These are phyloP conservation scores for Tetheella fluctuosa DNA, from an alignment of 2,888 invertebrate species.

Conservation along the genomic window DNA sequence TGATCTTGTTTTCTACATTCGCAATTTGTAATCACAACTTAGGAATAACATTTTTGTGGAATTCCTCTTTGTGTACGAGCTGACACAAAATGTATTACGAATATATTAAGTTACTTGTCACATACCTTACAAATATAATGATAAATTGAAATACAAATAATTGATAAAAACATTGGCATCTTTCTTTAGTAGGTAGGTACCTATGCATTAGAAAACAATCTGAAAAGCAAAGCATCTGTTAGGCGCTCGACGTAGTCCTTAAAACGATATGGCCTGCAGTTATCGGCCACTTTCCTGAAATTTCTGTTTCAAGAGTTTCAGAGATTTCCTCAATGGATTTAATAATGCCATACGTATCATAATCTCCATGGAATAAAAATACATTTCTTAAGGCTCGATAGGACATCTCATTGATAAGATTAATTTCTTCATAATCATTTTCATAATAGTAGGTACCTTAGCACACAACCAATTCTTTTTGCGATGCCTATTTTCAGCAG, in stretches of 20 bases:
- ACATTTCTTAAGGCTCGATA: neutral
- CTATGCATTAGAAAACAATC: too few species aligned
- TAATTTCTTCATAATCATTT: too few species aligned
- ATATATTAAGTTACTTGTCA: too few species aligned
- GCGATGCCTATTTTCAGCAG: too few species aligned
- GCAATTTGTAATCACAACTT: too few species aligned
- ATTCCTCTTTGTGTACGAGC: too few species aligned
- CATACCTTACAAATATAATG: too few species aligned
- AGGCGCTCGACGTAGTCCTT: neutral
- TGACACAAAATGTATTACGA: too few species aligned
- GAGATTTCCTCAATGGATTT: neutral
- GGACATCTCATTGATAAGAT: neutral
- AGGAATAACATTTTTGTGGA: neutral
- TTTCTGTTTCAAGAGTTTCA: neutral
- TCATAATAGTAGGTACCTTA: too few species aligned
- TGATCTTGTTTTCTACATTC: conserved; percentile 23
- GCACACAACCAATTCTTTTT: too few species aligned
- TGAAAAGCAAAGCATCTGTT: neutral
- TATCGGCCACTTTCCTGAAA: neutral
- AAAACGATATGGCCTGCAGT: conserved; percentile 4
- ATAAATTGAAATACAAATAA: too few species aligned
- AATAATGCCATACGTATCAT: neutral
- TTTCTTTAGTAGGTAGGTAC: neutral
- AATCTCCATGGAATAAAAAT: neutral
- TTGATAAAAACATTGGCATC: neutral